phyloP scores from a whole-genome alignment of 2,888 invertebrate species.

The Argyresthia goedartella region DNA sequence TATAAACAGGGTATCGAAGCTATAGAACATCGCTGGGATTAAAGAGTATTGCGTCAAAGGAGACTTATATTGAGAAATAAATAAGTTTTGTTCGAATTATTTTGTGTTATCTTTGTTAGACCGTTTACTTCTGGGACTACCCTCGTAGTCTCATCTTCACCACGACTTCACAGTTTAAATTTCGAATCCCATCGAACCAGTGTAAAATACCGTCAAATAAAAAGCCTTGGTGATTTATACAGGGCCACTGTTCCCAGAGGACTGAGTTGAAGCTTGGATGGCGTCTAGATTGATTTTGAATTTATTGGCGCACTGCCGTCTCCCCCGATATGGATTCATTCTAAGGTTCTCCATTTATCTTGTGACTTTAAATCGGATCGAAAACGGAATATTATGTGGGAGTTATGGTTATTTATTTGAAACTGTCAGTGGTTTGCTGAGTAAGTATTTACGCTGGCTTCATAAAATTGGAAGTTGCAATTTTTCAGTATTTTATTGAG shows the following conservation, averaged over 20 bases:
- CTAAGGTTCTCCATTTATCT: constrained; percentile 53
- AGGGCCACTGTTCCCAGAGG: constrained; percentile 2
- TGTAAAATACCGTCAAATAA: not conserved
- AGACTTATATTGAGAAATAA: no score
- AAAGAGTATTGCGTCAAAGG: no score
- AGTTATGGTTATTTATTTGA: not conserved
- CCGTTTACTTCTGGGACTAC: no score
- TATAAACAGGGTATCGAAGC: no score
- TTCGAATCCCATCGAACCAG: not conserved
- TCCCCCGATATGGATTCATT: constrained; percentile 30
- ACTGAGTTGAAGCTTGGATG: constrained; percentile 9
- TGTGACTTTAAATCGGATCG: constrained; percentile 10
- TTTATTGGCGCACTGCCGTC: constrained; percentile 52
- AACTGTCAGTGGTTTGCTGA: not conserved
- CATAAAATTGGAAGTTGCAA: no score
- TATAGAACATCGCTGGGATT: no score
- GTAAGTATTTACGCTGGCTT: no score
- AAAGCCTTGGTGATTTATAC: constrained; percentile 1
- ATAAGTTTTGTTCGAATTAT: no score
- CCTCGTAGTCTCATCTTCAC: not conserved
- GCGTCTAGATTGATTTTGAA: constrained; percentile 51
- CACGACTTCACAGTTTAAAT: not conserved
- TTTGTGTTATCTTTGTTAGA: no score
- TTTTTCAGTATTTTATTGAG: not conserved
- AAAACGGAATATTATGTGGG: not conserved